Evolutionary conservation across 2,888 invertebrate species (phyloP).

Genomic region (Neoitamus cyanurus): DNA sequence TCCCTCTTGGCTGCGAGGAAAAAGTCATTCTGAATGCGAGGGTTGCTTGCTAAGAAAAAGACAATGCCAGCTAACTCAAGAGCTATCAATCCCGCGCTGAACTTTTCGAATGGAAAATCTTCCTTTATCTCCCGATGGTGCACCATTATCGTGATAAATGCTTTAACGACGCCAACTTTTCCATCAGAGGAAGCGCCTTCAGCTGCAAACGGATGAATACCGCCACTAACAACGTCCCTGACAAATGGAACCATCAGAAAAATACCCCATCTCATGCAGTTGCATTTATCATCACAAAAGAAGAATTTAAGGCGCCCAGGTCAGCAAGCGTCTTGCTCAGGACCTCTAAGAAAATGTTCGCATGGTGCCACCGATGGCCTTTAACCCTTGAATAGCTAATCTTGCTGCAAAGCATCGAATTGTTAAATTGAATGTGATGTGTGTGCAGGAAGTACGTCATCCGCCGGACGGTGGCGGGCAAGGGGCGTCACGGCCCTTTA

Average conservation of each 20-base stretch:
- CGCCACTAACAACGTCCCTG: neutral
- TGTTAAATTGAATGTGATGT: neutral
- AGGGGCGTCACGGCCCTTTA: neutral
- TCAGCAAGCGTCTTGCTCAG: neutral
- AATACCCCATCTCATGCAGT: constrained; percentile 5
- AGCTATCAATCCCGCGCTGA: neutral
- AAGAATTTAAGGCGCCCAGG: neutral
- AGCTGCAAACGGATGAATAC: neutral
- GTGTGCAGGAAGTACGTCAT: neutral
- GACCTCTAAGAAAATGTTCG: neutral
- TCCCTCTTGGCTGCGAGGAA: neutral
- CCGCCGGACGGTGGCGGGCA: neutral
- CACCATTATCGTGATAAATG: constrained; percentile 36
- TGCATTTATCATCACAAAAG: constrained; percentile 17
- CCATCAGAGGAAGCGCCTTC: neutral
- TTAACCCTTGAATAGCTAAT: neutral
- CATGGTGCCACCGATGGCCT: neutral
- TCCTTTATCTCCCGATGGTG: constrained; percentile 2
- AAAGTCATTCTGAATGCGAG: neutral
- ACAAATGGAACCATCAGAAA: constrained; percentile 29
- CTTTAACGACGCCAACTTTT: neutral
- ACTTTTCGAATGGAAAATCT: constrained; percentile 36
- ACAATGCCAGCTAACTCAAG: neutral
- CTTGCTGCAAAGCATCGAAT: neutral
- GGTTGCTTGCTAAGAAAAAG: neutral